Conservation (phyloP, 2,888 invertebrate genomes). For the Trimorus sp. region DNA sequence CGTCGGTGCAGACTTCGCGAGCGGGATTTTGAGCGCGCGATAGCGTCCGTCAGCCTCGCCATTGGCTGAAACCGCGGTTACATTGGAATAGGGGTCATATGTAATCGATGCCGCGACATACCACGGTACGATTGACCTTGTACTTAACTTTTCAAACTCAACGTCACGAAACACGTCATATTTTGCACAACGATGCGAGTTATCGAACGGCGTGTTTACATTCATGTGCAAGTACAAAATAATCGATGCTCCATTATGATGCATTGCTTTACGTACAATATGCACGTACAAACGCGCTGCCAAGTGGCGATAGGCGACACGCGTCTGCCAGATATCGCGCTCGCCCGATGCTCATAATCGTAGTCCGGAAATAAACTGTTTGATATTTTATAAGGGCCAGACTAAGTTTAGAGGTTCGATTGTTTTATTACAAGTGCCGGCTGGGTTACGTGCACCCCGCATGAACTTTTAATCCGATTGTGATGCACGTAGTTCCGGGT, state of each 20-base stretch:
- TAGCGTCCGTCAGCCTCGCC: constrained; percentile 57
- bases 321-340: constrained; percentile 3
- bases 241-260: constrained; percentile 55
- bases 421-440: too few relatives aligned
- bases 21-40: constrained; percentile 59
- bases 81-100: constrained; percentile 73
- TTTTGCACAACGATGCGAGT: constrained; percentile 56
- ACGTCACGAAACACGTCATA: constrained; percentile 65
- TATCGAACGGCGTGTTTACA: constrained; percentile 61
- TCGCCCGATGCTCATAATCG: constrained; percentile 4
- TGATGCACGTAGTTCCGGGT: too few relatives aligned
- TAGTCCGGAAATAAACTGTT: constrained; percentile 24
- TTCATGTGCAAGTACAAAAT: constrained; percentile 46
- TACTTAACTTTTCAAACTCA: constrained; percentile 68
- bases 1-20: constrained; percentile 55
- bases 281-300: background rate
- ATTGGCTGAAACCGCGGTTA: constrained; percentile 62
- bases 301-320: constrained; percentile 5
- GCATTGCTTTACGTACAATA: constrained; percentile 32
- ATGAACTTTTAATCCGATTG: too few relatives aligned
- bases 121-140: constrained; percentile 70
- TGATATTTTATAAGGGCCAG: constrained; percentile 2
- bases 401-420: background rate
- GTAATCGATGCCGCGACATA: constrained; percentile 76
- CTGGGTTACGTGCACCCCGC: too few relatives aligned